Conservation (phyloP, 92 coral and sea anemone species). For the Isaurus tuberculatus region DNA sequence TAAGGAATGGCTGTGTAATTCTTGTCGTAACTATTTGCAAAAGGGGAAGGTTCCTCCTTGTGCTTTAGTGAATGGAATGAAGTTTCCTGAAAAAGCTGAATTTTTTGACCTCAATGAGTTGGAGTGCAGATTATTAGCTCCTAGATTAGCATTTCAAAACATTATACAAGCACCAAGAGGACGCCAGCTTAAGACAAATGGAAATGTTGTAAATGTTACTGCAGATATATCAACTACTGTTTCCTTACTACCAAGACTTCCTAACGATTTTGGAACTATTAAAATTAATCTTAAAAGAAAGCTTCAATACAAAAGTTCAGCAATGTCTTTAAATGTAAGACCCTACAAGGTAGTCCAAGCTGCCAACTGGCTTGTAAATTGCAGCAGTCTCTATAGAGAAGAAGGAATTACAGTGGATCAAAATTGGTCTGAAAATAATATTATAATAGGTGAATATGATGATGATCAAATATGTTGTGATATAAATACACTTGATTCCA, state of each 20-base stretch:
- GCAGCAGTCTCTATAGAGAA: constrained; percentile 55
- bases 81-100: constrained; percentile 55
- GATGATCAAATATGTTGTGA: no score
- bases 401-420: constrained; percentile 40
- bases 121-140: constrained; percentile 57
- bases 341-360: no score
- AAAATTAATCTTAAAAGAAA: constrained; percentile 43
- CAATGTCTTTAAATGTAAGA: no score
- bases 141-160: constrained; percentile 55
- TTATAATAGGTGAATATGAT: not conserved
- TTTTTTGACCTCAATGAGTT: not conserved
- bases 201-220: constrained; percentile 73
- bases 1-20: constrained; percentile 63
- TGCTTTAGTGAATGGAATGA: constrained; percentile 35
- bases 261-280: constrained; percentile 60
- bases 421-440: constrained; percentile 44
- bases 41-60: constrained; percentile 14
- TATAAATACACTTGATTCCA: not conserved
- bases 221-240: constrained; percentile 69
- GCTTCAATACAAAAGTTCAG: no score
- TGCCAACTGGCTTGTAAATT: constrained; percentile 56
- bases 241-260: constrained; percentile 68
- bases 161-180: constrained; percentile 61
- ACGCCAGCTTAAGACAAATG: constrained; percentile 67
- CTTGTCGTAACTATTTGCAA: constrained; percentile 54